Evolutionary conservation across 2,888 invertebrate genomes (phyloP), one percentile per base, ranked within the genome.

Genomic region (Heliconius charithonia): DNA sequence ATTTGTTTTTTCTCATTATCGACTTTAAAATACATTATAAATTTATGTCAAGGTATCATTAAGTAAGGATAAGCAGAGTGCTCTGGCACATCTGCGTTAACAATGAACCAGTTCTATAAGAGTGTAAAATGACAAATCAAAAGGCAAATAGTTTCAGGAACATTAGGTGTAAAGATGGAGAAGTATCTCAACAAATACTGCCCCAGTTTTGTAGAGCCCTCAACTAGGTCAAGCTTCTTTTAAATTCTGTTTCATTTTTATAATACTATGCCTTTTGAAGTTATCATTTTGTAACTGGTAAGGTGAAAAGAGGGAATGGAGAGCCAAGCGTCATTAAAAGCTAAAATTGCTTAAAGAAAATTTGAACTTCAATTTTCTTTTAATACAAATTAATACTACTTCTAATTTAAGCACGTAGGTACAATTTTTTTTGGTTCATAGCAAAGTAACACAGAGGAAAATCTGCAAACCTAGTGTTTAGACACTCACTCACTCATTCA

Each of bases 11-110:
- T 56, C 67, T 74, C 70, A 77, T 79, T 79, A 72, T 78, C 77
- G 65, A 71, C 62, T 73, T 81, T 77, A 51, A 80, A 79, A 80
- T 80, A 77, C 75, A 78, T 79, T 73, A 77, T 71, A 80, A 76
- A 82, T 80, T 82, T 83, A 76, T 83, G 83, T 83, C 84, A 84
- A 80, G 83, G 82, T 73, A 74, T 77, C 51, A 62, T 77, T 80
- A 75, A 81, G 80, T 80, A 81, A 83, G 84, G 82, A 81, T 81
- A 81, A 80, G 76, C 75, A 80, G 74, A 69, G 66, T 80, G 82
- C 80, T 82, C 83, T 82, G 80, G 79, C 76, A 80, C 81, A 81
- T 81, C 79, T 82, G 80, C 77, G 78, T 66, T 75, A 75, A 81
- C 75, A 80, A 80, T 76, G 41, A 62, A 67, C 59, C 67, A 45